Evolutionary conservation across 2,888 invertebrate species (phyloP), one percentile per base, ranked within the genome.

Genomic region (Nymphalis polychloros): DNA sequence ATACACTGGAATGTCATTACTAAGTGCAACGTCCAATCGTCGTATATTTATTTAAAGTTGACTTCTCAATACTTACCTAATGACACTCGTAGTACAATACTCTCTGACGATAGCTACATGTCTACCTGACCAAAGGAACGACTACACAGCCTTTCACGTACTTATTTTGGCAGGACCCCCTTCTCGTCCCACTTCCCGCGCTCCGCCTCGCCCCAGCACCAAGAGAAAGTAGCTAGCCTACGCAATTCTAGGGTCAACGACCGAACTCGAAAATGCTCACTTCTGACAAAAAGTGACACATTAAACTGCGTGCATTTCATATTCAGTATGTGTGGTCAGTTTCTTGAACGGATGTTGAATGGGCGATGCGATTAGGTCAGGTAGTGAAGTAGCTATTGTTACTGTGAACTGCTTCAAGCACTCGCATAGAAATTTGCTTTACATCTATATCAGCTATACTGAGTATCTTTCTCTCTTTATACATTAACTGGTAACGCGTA

Each of bases 201-300:
- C 82, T 79, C 82, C 82, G 81, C 86, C 80, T 84, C 84, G 84
- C 83, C 76, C 78, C 84, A 83, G 80, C 86, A 82, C 78, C 82
- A 77, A 90, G 92, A 92, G 92, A 92, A 92, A 92, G 92, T 91
- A 92, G 92, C 90, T 90, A 85, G 87, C 89, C 90, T 90, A 92
- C 91, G 92, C 92, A 92, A 90, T 90, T 84, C 84, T 89, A 87
- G 89, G 92, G 92, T 92, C 92, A 86, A 86, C 83, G 92, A 87
- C 91, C 92, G 87, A 84, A 89, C 89, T 89, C 90, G 84, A 90
- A 92, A 92, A 90, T 90, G 84, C 88, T 88, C 81, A 88, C 87
- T 88, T 88, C 89, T 90, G 88, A 86, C 90, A 82, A 90, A 90
- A 89, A 89, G 90, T 90, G 89, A 91, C 91, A 92, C 90, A 92